Base-by-base conservation (phyloP, 2,113 vertebrate genomes). In the Gorsachius goisagi region DNA sequence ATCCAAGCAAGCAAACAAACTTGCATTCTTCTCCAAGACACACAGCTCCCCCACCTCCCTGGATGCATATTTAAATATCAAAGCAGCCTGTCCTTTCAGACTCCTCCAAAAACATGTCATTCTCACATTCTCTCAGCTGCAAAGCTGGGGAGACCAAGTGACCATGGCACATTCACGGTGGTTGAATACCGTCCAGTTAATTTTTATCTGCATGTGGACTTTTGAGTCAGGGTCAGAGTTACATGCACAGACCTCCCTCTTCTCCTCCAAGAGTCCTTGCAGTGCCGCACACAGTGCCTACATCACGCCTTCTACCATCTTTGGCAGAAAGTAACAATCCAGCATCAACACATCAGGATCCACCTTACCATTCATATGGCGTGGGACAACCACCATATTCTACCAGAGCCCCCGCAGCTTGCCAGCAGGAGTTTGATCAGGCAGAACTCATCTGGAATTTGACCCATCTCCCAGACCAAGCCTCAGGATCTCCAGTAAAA, bases 91-190 rank as follows among this genome's bases (percentile, higher is more conserved):
- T 32, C 66, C 83, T 95, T 85, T 39, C 27, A 79, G 74, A 39
- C 41, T 27, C 83, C 83, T 93, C 93, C 93, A 95, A 35, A 88
- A 82, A 15, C 39, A 18, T 2, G 9, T 93, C 91, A 66, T 66
- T 52, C 67, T 28, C 93, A 85, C 86, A 4, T 95, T 76, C 77
- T 62, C 53, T 55, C 95, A 91, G 63, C 94, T 96, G 94, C 62
- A 50, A 37, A 35, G 89, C 73, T 33, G 69, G 14, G 37, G 32
- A 41, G 26, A 32, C 37, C 53, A 9, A 44, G n/a, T 2, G 27
- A 32, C 69, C 71, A 18, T 1, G 15, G 80, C 4, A 2, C 1
- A 28, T 27, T 60, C 12, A 0, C 21, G 80, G 49, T 60, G 26
- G 8, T 12, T 41, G 27, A 62, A 12, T 10, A 2, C 58, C 11